Evolutionary conservation across 2,113 vertebrate genomes (phyloP).

Genomic region (Puntigrus tetrazona): DNA sequence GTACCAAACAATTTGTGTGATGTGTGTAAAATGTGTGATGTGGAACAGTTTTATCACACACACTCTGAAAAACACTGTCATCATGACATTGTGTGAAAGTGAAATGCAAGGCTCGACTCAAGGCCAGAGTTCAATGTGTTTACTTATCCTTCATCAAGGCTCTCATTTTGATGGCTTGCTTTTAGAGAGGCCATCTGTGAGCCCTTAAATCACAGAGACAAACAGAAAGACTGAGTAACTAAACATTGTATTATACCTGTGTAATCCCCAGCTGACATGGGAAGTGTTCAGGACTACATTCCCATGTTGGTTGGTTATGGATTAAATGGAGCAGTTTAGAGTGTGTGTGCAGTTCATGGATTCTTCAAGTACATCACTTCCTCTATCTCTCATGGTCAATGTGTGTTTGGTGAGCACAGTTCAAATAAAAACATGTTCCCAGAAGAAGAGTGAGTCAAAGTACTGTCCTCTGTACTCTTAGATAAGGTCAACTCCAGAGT

Average conservation of each 20-base stretch:
- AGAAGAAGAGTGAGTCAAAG: slow-evolving; percentile 52
- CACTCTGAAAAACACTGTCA: not conserved
- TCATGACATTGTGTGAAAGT: slow-evolving; percentile 22
- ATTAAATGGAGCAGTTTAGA: slow-evolving; percentile 55
- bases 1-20: too few relatives aligned
- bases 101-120: slow-evolving; percentile 62
- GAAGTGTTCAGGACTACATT: slow-evolving; percentile 44
- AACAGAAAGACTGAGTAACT: not conserved
- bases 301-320: slow-evolving; percentile 56
- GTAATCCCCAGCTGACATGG: slow-evolving; percentile 43
- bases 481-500: slow-evolving; percentile 22
- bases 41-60: not conserved
- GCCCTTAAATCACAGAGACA: slow-evolving; percentile 32
- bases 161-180: slow-evolving; percentile 87
- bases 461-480: slow-evolving; percentile 39
- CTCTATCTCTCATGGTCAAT: slow-evolving; percentile 56
- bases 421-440: slow-evolving; percentile 55
- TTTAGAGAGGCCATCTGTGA: slow-evolving; percentile 85
- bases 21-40: not conserved
- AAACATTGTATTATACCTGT: slow-evolving; percentile 16
- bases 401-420: slow-evolving; percentile 48
- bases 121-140: slow-evolving; percentile 77
- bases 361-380: slow-evolving; percentile 51
- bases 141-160: slow-evolving; percentile 85
- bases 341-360: slow-evolving; percentile 45